These are phyloP conservation scores for Manis crassicaudata DNA, from an alignment of 2,797 vertebrate genomes.

Conservation along the genomic window DNA sequence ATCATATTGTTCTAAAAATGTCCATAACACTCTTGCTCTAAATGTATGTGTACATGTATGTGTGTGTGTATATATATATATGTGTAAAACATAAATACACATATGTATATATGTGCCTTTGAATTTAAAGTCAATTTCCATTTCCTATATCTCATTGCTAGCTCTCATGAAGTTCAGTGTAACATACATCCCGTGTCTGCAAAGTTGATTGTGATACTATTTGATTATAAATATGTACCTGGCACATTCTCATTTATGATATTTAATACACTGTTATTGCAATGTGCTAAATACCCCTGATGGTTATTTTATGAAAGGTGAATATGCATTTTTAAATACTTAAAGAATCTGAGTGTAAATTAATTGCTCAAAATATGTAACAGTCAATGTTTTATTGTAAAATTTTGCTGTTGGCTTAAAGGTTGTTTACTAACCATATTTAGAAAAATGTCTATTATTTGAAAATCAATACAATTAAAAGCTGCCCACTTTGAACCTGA, in stretches of 20 bases:
- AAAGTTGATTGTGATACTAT: slow-evolving; percentile 7
- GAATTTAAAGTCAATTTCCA: neutral
- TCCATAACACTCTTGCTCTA: neutral
- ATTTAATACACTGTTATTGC: slow-evolving; percentile 1
- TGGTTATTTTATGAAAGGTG: slow-evolving; percentile 1
- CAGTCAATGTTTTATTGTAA: neutral
- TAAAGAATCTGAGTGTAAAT: slow-evolving; percentile 42
- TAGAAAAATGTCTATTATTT: slow-evolving; percentile 35
- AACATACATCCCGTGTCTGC: neutral
- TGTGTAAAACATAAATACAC: neutral
- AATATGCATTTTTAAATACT: slow-evolving; percentile 32
- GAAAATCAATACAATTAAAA: slow-evolving; percentile 17
- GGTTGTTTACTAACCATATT: slow-evolving; percentile 29
- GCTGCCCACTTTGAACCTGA: neutral
- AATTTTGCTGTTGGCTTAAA: slow-evolving; percentile 28
- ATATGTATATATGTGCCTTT: neutral
- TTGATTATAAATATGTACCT: slow-evolving; percentile 14
- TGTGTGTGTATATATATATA: neutral
- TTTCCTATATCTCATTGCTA: neutral
- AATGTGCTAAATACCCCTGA: neutral
- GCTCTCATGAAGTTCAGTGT: neutral
- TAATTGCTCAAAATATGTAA: neutral
- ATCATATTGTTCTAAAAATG: neutral
- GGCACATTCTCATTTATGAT: neutral
- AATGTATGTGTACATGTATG: neutral